A percentile compares a stretch with the other conserved stretches of the same genome.
phyloP scores from a whole-genome alignment of 1,140 invertebrate species.

The Diploscapter pachys region DNA sequence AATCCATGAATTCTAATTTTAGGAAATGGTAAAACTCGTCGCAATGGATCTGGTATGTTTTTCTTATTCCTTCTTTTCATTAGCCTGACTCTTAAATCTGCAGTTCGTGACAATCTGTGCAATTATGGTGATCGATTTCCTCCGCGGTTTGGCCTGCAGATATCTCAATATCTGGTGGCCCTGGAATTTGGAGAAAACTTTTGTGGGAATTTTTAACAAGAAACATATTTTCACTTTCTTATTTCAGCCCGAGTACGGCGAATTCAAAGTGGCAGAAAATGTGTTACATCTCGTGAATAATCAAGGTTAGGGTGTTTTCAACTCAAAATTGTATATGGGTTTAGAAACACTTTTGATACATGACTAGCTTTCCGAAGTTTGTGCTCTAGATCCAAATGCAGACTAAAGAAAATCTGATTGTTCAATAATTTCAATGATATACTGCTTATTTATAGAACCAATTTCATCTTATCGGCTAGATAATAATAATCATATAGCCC shows the following conservation, averaged over 20 bases:
- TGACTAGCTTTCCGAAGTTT: too few species aligned
- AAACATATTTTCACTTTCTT: too few species aligned
- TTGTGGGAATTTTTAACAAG: conserved; percentile 61
- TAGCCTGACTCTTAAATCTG: too few species aligned
- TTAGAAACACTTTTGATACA: too few species aligned
- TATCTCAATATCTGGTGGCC: conserved; percentile 84
- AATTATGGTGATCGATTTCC: conserved; percentile 80
- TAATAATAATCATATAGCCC: too few species aligned
- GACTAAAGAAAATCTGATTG: too few species aligned
- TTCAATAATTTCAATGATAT: too few species aligned
- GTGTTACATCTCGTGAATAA: conserved; percentile 96
- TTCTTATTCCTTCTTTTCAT: too few species aligned
- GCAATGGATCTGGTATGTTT: conserved; percentile 74
- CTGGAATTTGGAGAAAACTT: conserved; percentile 92
- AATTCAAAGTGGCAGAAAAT: conserved; percentile 96
- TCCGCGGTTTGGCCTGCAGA: conserved; percentile 82
- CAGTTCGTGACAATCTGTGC: conserved; percentile 71
- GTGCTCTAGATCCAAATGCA: too few species aligned
- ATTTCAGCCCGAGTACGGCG: conserved; percentile 78
- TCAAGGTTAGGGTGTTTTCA: conserved; percentile 63
- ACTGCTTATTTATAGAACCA: too few species aligned
- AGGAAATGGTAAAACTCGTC: conserved; percentile 84
- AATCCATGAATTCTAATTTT: not conserved
- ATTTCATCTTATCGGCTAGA: too few species aligned
- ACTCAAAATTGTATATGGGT: too few species aligned